Evolutionary conservation across 2,797 vertebrate species (phyloP).

Genomic region (Urophycis tenuis): DNA sequence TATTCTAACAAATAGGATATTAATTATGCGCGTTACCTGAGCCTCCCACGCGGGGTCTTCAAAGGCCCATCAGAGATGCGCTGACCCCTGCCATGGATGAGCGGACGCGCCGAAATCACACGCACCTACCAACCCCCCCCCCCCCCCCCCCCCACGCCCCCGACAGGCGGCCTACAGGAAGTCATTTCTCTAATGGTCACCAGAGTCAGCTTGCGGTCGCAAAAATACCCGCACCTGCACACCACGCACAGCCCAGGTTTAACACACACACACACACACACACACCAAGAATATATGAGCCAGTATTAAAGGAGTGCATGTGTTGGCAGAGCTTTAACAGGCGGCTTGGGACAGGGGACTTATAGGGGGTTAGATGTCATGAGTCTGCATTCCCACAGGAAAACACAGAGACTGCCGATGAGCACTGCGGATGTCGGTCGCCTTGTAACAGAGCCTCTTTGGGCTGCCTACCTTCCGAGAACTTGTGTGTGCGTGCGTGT

Average conservation of each 20-base stretch:
- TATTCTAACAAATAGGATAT: conserved; percentile 70
- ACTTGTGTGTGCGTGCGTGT: neutral
- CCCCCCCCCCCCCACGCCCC: too few relatives aligned
- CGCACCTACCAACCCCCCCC: conserved; percentile 24
- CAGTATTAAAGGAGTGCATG: neutral
- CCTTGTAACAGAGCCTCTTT: neutral
- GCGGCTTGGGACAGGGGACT: neutral
- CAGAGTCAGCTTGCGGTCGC: conserved; percentile 21
- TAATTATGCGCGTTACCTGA: conserved; percentile 62
- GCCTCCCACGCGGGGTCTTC: conserved; percentile 53
- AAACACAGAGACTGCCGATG: neutral
- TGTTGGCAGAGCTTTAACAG: neutral
- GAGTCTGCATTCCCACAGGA: neutral
- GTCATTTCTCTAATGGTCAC: conserved; percentile 43
- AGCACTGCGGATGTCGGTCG: neutral
- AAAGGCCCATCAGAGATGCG: conserved; percentile 49
- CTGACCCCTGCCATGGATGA: conserved; percentile 24
- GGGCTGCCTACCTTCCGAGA: too few relatives aligned
- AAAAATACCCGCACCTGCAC: too few relatives aligned
- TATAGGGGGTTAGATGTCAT: conserved; percentile 5
- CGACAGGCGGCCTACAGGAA: conserved; percentile 32
- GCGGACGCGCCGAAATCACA: conserved; percentile 32
- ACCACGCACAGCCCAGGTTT: conserved; percentile 6
- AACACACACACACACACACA: conserved; percentile 33
- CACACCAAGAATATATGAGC: neutral